Evolutionary conservation across 2,888 invertebrate genomes (phyloP).

Genomic region (Trilocha varians): DNA sequence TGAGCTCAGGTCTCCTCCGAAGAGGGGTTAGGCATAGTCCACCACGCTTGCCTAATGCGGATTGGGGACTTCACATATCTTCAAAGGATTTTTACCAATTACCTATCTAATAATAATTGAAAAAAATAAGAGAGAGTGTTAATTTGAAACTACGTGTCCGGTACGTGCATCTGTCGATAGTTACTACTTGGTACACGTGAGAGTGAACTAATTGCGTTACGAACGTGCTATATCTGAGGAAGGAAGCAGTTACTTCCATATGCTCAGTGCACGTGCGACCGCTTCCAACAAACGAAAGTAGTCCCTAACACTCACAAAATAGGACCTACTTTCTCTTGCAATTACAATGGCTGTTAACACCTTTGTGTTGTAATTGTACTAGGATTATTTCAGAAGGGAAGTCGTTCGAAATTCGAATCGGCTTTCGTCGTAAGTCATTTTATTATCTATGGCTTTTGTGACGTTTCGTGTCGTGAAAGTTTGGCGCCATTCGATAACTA

Average conservation of each 20-base stretch:
- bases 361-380: background rate
- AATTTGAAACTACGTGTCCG: constrained; percentile 3
- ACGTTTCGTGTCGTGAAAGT: background rate
- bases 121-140: background rate
- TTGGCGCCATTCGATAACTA: background rate
- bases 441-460: background rate
- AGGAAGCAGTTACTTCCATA: constrained; percentile 28
- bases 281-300: background rate
- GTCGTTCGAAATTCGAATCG: constrained; percentile 11
- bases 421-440: background rate
- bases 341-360: background rate
- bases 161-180: constrained; percentile 9
- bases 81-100: too few relatives aligned
- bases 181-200: constrained; percentile 40
- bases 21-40: too few relatives aligned
- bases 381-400: background rate
- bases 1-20: too few relatives aligned
- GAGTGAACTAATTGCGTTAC: constrained; percentile 29
- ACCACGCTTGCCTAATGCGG: too few relatives aligned
- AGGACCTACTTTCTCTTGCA: background rate
- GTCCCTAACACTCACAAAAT: background rate
- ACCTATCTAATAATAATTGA: background rate
- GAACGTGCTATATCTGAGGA: constrained; percentile 46
- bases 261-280: constrained; percentile 5
- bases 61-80: too few relatives aligned